Percentiles rank a stretch among this genome's conserved stretches.
These are phyloP conservation scores for Apteryx owenii DNA, from an alignment of 2,113 vertebrate species.

Conservation along the genomic window DNA sequence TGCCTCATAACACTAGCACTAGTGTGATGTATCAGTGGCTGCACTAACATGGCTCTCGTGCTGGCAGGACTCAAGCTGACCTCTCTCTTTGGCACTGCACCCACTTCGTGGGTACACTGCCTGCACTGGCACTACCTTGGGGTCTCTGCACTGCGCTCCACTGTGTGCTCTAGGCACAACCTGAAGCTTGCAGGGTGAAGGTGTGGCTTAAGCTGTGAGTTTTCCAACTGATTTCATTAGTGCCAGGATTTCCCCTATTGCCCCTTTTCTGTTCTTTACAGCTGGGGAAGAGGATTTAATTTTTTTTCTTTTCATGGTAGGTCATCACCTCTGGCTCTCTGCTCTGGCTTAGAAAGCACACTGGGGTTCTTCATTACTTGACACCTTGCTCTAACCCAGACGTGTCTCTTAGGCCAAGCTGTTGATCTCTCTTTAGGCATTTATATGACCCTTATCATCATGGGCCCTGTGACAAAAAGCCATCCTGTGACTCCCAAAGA, in stretches of 20 bases:
- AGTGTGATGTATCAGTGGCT: accelerated
- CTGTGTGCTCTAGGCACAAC: neutral
- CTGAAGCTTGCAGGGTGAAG: neutral
- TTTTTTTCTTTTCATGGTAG: neutral
- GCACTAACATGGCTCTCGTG: neutral
- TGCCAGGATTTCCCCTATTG: neutral
- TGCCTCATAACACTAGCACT: neutral
- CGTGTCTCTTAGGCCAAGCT: neutral
- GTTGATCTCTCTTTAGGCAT: neutral
- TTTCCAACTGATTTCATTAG: neutral
- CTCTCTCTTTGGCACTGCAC: neutral
- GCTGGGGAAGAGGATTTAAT: neutral
- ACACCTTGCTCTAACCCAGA: neutral
- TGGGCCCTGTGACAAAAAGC: neutral
- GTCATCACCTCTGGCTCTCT: neutral
- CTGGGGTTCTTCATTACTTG: neutral
- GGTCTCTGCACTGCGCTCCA: neutral
- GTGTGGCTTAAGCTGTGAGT: neutral
- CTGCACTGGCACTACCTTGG: neutral
- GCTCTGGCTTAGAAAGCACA: neutral
- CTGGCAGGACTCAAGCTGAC: neutral
- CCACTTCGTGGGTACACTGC: neutral
- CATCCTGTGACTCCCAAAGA: neutral
- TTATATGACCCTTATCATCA: neutral
- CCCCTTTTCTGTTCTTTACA: neutral